phyloP scores from a whole-genome alignment of 2,797 vertebrate species.

The Lutra lutra region DNA sequence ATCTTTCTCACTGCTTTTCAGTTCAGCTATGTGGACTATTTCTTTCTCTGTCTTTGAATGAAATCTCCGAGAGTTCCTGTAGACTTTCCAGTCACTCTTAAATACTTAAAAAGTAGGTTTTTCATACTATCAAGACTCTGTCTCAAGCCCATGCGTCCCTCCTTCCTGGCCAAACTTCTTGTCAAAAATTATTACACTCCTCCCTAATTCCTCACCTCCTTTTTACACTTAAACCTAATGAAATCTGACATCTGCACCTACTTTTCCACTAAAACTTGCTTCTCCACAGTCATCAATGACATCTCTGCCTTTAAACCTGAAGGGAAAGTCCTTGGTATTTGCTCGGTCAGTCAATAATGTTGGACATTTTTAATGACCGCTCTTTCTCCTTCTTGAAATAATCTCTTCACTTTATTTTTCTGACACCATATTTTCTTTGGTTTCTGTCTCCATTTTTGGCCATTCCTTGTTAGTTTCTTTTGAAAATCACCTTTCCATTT shows the following conservation, averaged over 20 bases:
- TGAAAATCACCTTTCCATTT: background rate
- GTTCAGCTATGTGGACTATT: background rate
- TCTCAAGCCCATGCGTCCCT: background rate
- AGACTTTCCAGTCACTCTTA: background rate
- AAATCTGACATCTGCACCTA: background rate
- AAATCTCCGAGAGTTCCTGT: background rate
- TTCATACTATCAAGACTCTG: background rate
- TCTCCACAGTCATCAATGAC: background rate
- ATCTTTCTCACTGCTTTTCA: background rate
- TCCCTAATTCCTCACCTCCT: background rate
- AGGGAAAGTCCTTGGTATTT: background rate
- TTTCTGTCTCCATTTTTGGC: background rate
- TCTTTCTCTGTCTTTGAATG: background rate
- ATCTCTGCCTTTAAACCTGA: background rate
- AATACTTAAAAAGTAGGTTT: background rate
- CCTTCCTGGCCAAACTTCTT: background rate
- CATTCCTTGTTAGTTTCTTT: background rate
- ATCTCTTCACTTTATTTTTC: background rate
- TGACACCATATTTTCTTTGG: background rate
- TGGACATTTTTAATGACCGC: background rate
- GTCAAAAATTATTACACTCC: background rate
- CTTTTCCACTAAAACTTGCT: background rate
- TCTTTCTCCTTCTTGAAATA: slow-evolving; percentile 2
- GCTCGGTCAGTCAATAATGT: background rate
- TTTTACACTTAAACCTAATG: background rate